Evolutionary conservation across 1,140 invertebrate genomes (phyloP).

Genomic region (Macrocentrus cingulum): DNA sequence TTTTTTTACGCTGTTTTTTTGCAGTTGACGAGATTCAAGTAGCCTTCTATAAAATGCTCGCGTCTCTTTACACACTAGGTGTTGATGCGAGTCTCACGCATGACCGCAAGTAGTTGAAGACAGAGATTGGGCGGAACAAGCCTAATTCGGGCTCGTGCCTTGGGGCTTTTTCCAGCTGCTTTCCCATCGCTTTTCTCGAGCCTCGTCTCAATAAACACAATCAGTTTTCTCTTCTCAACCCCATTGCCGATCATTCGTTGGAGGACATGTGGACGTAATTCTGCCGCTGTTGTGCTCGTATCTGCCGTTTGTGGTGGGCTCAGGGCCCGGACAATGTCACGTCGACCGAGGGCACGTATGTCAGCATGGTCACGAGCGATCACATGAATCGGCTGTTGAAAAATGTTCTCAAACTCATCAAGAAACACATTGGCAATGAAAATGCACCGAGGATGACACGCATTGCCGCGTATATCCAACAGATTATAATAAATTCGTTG

Average conservation of each 20-base stretch:
- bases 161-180: slow-evolving; percentile 96
- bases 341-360: slow-evolving; percentile 83
- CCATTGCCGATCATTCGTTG: slow-evolving; percentile 91
- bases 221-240: slow-evolving; percentile 90
- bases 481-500: slow-evolving; percentile 92
- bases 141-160: slow-evolving; percentile 84
- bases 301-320: slow-evolving; percentile 96
- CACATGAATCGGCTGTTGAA: slow-evolving; percentile 97
- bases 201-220: slow-evolving; percentile 98
- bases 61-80: slow-evolving; percentile 88
- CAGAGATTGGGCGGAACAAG: slow-evolving; percentile 88
- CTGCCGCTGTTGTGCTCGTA: slow-evolving; percentile 96
- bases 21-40: slow-evolving; percentile 98
- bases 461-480: slow-evolving; percentile 92
- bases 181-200: slow-evolving; percentile 97
- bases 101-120: slow-evolving; percentile 87
- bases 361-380: slow-evolving; percentile 95
- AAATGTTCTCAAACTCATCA: slow-evolving; percentile 94
- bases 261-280: slow-evolving; percentile 97
- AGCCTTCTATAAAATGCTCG: slow-evolving; percentile 96
- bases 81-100: slow-evolving; percentile 79
- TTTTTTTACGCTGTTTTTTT: no score
- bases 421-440: slow-evolving; percentile 96
- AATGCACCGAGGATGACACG: slow-evolving; percentile 98
- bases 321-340: slow-evolving; percentile 95